Conservation (phyloP, 1,140 invertebrate species). For the Cotesia typhae region DNA sequence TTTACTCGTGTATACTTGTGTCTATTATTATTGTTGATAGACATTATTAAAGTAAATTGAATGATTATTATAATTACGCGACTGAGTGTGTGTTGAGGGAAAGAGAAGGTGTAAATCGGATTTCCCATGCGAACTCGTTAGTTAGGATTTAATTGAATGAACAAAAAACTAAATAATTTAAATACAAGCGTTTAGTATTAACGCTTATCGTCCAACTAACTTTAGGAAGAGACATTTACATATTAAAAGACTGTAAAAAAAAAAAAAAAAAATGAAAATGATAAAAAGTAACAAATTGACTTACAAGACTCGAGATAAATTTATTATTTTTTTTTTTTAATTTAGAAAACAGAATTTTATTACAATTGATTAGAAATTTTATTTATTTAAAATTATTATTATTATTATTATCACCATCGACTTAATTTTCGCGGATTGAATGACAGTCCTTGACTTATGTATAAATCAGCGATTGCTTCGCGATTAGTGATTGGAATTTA, state of each 20-base stretch:
- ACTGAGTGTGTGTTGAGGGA: neutral
- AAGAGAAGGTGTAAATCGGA: neutral
- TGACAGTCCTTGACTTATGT: neutral
- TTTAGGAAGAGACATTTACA: constrained; percentile 53
- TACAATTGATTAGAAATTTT: too few species aligned
- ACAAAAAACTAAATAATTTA: constrained; percentile 39
- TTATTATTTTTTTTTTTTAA: constrained; percentile 54
- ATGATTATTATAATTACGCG: too few species aligned
- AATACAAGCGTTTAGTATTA: constrained; percentile 52
- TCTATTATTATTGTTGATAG: too few species aligned
- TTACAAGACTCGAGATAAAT: constrained; percentile 54
- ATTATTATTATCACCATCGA: too few species aligned
- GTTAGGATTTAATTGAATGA: constrained; percentile 42
- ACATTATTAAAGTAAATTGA: too few species aligned
- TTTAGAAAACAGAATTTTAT: constrained; percentile 29
- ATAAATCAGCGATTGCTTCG: constrained; percentile 24
- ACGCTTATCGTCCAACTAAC: constrained; percentile 63
- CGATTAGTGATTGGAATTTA: constrained; percentile 24
- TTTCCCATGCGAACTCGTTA: constrained; percentile 36
- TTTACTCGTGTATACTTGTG: too few species aligned
- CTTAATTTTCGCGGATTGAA: neutral
- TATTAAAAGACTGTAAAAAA: constrained; percentile 61
- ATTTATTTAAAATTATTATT: too few species aligned
- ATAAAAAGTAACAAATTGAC: constrained; percentile 44
- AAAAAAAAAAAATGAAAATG: neutral